Percentiles rank a stretch among this genome's conserved stretches.
Evolutionary conservation across 2,888 invertebrate species (phyloP).

Genomic region (Dryadula phaetusa): DNA sequence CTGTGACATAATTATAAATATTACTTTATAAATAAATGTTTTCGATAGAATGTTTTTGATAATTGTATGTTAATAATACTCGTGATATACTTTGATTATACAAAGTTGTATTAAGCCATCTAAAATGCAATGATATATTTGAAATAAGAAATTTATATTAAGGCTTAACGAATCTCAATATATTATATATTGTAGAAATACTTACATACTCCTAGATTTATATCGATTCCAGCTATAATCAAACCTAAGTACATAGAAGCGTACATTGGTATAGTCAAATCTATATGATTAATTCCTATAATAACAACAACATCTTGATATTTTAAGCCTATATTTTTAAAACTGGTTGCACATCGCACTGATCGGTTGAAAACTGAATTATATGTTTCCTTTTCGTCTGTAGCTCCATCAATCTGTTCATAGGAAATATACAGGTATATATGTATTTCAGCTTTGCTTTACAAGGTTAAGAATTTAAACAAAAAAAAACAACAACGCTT

Average conservation of each 20-base stretch:
- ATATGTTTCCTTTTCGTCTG: conserved; percentile 63
- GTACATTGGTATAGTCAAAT: conserved; percentile 67
- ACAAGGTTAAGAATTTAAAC: too few relatives aligned
- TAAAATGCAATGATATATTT: too few relatives aligned
- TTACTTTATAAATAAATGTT: too few relatives aligned
- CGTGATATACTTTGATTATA: too few relatives aligned
- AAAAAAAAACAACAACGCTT: too few relatives aligned
- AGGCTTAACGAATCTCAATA: too few relatives aligned
- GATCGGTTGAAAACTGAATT: conserved; percentile 57
- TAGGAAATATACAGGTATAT: not conserved
- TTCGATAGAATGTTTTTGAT: too few relatives aligned
- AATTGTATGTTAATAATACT: too few relatives aligned
- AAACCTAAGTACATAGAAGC: conserved; percentile 69
- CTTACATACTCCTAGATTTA: conserved; percentile 54
- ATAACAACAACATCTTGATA: conserved; percentile 66
- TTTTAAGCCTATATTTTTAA: conserved; percentile 60
- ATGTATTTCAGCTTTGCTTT: not conserved
- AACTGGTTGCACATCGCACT: conserved; percentile 60
- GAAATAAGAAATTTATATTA: too few relatives aligned
- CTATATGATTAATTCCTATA: conserved; percentile 67
- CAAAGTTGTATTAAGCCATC: too few relatives aligned
- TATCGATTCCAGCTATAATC: conserved; percentile 52
- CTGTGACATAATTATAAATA: not conserved
- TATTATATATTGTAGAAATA: too few relatives aligned
- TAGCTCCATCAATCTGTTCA: conserved; percentile 60